A percentile compares a stretch with the other conserved stretches of the same genome.
These are phyloP conservation scores for Micromesistius poutassou DNA, from an alignment of 2,797 vertebrate genomes.

Conservation along the genomic window DNA sequence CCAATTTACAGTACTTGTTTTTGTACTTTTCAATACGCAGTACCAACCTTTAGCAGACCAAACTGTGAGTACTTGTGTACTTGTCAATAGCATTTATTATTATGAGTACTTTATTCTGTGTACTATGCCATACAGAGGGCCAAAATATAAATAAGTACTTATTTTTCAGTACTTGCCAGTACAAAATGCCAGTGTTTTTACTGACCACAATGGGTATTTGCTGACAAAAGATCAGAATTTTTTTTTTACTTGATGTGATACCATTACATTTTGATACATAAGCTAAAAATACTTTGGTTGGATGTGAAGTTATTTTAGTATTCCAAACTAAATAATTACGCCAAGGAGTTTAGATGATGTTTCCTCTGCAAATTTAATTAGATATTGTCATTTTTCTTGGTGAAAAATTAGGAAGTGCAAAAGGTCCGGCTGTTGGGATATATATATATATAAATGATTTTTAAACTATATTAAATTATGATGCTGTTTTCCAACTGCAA, in stretches of 20 bases:
- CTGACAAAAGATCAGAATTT: constrained; percentile 5
- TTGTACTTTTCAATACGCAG: constrained; percentile 9
- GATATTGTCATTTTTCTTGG: not conserved
- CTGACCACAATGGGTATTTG: constrained; percentile 11
- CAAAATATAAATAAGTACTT: constrained; percentile 6
- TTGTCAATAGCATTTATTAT: constrained; percentile 13
- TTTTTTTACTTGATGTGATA: not conserved
- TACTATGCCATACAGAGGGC: constrained; percentile 5
- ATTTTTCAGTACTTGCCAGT: constrained; percentile 13
- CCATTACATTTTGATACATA: constrained; percentile 3
- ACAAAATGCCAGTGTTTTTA: not conserved
- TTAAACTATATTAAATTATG: constrained; percentile 1
- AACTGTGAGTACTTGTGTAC: constrained; percentile 20
- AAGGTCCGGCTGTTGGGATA: not conserved
- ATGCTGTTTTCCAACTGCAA: not conserved
- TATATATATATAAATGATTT: not conserved
- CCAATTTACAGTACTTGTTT: constrained; percentile 30
- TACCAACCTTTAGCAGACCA: constrained; percentile 9
- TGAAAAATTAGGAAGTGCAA: not conserved
- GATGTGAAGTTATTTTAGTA: constrained; percentile 1
- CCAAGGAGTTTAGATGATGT: constrained; percentile 4
- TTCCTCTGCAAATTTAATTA: not conserved
- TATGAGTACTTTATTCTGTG: not conserved
- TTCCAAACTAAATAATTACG: not conserved
- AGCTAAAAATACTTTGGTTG: constrained; percentile 1